phyloP scores from a whole-genome alignment of 2,113 vertebrate species.

The Xyrauchen texanus region DNA sequence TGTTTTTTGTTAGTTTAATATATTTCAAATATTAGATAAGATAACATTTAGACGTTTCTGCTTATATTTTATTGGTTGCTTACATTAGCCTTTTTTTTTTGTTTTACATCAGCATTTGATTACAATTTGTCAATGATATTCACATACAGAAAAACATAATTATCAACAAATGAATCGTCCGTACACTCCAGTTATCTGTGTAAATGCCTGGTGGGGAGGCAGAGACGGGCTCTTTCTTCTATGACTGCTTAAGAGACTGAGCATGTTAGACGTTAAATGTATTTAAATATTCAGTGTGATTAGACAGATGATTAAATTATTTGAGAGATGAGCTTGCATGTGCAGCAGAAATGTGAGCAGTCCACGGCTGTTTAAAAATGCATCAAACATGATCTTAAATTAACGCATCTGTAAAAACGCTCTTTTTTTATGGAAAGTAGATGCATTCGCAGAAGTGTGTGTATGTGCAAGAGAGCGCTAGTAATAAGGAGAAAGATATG shows the following conservation, averaged over 20 bases:
- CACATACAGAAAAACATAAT: constrained; percentile 4
- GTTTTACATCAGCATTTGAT: no score
- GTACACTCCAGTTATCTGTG: constrained; percentile 19
- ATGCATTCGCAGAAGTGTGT: constrained; percentile 42
- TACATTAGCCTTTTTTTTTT: no score
- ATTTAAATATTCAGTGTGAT: constrained; percentile 79
- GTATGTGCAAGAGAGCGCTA: constrained; percentile 48
- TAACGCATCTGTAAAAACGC: constrained; percentile 56
- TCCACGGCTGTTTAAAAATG: constrained; percentile 79
- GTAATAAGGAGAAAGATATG: background rate
- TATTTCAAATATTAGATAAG: no score
- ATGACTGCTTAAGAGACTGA: constrained; percentile 35
- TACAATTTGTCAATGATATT: background rate
- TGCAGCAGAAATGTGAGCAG: constrained; percentile 69
- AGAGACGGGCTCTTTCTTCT: constrained; percentile 3
- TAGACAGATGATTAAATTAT: constrained; percentile 75
- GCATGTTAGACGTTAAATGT: constrained; percentile 70
- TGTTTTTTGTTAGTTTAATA: no score
- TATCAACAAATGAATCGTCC: background rate
- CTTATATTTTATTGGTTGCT: no score
- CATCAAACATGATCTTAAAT: constrained; percentile 77
- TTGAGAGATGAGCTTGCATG: constrained; percentile 68
- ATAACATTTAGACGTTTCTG: no score
- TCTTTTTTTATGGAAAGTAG: constrained; percentile 47
- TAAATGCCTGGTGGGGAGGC: background rate